Conservation (phyloP, 1,140 invertebrate species). For the Kradibia gibbosae region DNA sequence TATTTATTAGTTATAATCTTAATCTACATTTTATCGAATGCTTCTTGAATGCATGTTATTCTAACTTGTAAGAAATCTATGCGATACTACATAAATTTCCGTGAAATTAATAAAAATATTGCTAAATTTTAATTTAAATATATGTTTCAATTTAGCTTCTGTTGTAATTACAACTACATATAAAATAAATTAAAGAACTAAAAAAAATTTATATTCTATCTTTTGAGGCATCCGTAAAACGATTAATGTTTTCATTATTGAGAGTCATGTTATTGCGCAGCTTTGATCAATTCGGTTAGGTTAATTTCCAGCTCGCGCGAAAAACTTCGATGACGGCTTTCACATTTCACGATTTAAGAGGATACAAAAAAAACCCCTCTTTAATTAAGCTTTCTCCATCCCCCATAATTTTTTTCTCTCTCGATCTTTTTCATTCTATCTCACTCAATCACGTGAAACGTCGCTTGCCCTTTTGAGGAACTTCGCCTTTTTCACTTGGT, state of each 20-base stretch:
- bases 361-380: conserved; percentile 65
- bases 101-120: too few species aligned
- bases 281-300: conserved; percentile 68
- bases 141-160: too few species aligned
- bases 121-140: too few species aligned
- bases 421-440: not conserved
- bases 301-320: conserved; percentile 64
- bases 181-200: too few species aligned
- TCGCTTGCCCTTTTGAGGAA: conserved; percentile 63
- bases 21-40: not conserved
- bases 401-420: conserved; percentile 50
- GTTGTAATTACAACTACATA: too few species aligned
- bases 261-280: conserved; percentile 67
- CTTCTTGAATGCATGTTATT: too few species aligned
- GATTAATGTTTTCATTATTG: conserved; percentile 71
- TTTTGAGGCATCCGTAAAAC: conserved; percentile 51
- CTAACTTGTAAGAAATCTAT: too few species aligned
- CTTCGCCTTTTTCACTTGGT: conserved; percentile 55
- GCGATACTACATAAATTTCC: too few species aligned
- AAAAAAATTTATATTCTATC: not conserved
- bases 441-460: conserved; percentile 54
- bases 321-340: conserved; percentile 62
- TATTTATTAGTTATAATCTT: conserved; percentile 49
- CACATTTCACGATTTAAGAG: conserved; percentile 67
- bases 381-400: conserved; percentile 66